Conservation (phyloP, 2,888 invertebrate genomes). For the Clepsis dumicolana region DNA sequence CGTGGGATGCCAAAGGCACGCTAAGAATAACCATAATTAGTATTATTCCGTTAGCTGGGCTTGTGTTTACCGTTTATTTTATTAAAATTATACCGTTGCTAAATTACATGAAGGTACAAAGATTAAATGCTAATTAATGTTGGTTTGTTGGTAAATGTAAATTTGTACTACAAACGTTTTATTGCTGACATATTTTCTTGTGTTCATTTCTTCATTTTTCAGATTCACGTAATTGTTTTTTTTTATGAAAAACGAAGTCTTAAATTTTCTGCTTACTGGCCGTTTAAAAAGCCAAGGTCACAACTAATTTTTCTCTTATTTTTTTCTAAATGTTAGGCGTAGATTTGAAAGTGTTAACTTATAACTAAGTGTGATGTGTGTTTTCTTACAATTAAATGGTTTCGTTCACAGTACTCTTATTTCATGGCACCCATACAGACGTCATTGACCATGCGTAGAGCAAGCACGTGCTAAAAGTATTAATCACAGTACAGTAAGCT, state of each 20-base stretch:
- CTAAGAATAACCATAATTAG: conserved; percentile 34
- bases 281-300: too few relatives aligned
- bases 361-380: too few relatives aligned
- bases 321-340: too few relatives aligned
- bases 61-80: conserved; percentile 11
- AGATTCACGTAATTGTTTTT: too few relatives aligned
- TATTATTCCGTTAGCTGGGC: conserved; percentile 11
- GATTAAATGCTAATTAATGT: not conserved
- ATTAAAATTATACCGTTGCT: not conserved
- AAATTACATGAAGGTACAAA: not conserved
- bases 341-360: too few relatives aligned
- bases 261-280: too few relatives aligned
- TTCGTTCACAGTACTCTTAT: not conserved
- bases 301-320: too few relatives aligned
- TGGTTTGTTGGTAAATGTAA: not conserved
- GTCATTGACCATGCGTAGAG: not conserved
- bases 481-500: not conserved
- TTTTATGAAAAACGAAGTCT: too few relatives aligned
- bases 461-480: not conserved
- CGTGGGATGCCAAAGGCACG: conserved; percentile 19
- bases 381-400: too few relatives aligned
- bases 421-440: not conserved
- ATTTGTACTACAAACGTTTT: too few relatives aligned
- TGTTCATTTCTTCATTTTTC: too few relatives aligned
- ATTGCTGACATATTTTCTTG: too few relatives aligned